Base-by-base conservation (phyloP, 1,140 invertebrate species). In the Pomacea maculata region DNA sequence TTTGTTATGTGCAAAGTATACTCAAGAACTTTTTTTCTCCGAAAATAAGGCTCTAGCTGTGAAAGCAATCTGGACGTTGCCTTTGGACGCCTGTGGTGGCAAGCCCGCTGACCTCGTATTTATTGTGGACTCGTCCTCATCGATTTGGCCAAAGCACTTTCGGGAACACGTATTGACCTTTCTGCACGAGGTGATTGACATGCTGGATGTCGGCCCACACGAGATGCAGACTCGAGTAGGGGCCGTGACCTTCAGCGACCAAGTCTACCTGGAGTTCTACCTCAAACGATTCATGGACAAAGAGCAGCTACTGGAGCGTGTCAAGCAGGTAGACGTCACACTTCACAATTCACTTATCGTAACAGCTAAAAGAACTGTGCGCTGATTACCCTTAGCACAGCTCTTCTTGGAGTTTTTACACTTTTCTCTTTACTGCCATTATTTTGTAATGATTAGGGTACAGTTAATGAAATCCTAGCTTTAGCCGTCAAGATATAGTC, bases 51-150 rank as follows among this genome's bases (percentile, higher is more conserved):
- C 57, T 7, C 61, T 17, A 52, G 72, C 63, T 25, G 73, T 76
- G 9, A 29, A 21, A 10, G 19, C 17, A 29, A 0, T 52, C 45
- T 14, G 19, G n/a, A n/a, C 82, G 75, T 4, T 73, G 21, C 25
- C 76, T 10, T 65, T 82, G 82, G 77, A 77, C 83, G 81, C 65
- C 34, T 84, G 85, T 72, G 78, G 84, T 34, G 82, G 80, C 8
- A 76, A 86, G 55, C 78, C 86, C 0, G 82, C 84, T 0, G 87
- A 89, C 81, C 80, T 89, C 25, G 82, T 88, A 3, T 88, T 89
- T 78, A 65, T 88, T 0, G 77, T 89, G 25, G 88, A 89, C 80
- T 77, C 85, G 0, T 88, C 87, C 4, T 84, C 84, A 2, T 88
- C 87, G 64, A 88, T 89, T 71, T 87, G 85, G 80, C 82, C 83